A percentile compares a stretch with the other conserved stretches of the same genome.
phyloP scores from a whole-genome alignment of 2,888 invertebrate species.

The Trypoxylon attenuatum region DNA sequence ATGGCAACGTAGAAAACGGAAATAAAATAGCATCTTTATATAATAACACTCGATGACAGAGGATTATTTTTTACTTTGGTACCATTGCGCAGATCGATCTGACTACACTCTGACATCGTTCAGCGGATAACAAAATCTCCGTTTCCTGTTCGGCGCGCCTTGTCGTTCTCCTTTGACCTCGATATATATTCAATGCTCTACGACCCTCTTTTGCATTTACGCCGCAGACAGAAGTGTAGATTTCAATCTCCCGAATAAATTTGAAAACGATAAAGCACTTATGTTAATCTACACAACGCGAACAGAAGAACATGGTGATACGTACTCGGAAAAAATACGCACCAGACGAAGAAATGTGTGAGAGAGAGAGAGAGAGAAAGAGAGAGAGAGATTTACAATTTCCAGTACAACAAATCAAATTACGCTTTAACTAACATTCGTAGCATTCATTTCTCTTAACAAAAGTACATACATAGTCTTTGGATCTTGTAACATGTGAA shows the following conservation, averaged over 20 bases:
- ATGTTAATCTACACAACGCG: slow-evolving; percentile 19
- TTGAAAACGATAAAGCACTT: slow-evolving; percentile 47
- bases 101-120: too few relatives aligned
- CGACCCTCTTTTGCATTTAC: slow-evolving; percentile 61
- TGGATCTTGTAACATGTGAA: too few relatives aligned
- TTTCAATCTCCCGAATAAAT: slow-evolving; percentile 63
- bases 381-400: too few relatives aligned
- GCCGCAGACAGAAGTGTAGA: slow-evolving; percentile 39
- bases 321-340: background rate
- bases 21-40: background rate
- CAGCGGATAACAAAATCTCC: slow-evolving; percentile 34
- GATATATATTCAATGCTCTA: slow-evolving; percentile 65
- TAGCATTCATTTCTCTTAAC: too few relatives aligned
- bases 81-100: slow-evolving; percentile 52
- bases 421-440: too few relatives aligned
- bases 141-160: slow-evolving; percentile 11
- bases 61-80: slow-evolving; percentile 48
- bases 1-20: slow-evolving; percentile 5
- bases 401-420: too few relatives aligned
- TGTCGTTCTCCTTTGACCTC: slow-evolving; percentile 46
- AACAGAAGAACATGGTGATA: too few relatives aligned
- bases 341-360: background rate
- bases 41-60: slow-evolving; percentile 7
- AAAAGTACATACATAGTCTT: too few relatives aligned
- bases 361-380: too few relatives aligned